Base-by-base conservation (phyloP, 2,797 vertebrate genomes). In the Lagocephalus sceleratus region DNA sequence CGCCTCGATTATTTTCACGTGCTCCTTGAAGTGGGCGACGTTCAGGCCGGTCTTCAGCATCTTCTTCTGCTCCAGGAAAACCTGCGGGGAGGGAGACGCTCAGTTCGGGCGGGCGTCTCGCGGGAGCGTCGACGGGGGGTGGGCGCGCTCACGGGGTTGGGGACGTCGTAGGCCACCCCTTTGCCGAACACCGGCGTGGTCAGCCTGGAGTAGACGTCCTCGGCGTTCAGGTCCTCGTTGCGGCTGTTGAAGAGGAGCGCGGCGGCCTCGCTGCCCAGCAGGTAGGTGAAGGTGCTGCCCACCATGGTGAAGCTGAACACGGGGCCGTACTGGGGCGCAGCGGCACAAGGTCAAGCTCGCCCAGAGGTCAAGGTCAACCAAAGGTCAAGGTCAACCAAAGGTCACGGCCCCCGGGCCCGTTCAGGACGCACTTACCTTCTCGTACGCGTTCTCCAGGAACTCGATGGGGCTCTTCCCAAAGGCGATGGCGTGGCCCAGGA, bases 271-370 rank as follows among this genome's bases (percentile, higher is more conserved):
- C 94, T 97, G 15, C 97, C 97, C 81, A 99, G 64, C 23, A 99
- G 88, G 69, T 98, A 99, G 0, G 97, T 99, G 82, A 99, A 99
- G 0, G 94, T 98, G 67, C 94, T 96, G 3, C 97, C 97, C 83
- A 96, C 93, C 97, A 99, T 99, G 5, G 95, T 99, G 73, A 99
- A 99, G 63, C 96, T 99, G 90, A 99, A 96, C 29, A 99, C 94
- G 0, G 96, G 94, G 7, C 97, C 97, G 25, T 99, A 97, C 97
- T 99, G 78, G 10, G 26, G 46, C n/a, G 1, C 2, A 42, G 2
- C 17, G n/a, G n/a, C n/a, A n/a, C n/a, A n/a, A n/a, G n/a, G n/a
- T n/a, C n/a, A n/a, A n/a, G n/a, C n/a, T n/a, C n/a, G n/a, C n/a
- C n/a, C n/a, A n/a, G n/a, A n/a, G n/a, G n/a, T n/a, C n/a, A n/a